A percentile compares a stretch with the other conserved stretches of the same genome.
phyloP scores from a whole-genome alignment of 2,113 vertebrate species.

The Plotosus lineatus region DNA sequence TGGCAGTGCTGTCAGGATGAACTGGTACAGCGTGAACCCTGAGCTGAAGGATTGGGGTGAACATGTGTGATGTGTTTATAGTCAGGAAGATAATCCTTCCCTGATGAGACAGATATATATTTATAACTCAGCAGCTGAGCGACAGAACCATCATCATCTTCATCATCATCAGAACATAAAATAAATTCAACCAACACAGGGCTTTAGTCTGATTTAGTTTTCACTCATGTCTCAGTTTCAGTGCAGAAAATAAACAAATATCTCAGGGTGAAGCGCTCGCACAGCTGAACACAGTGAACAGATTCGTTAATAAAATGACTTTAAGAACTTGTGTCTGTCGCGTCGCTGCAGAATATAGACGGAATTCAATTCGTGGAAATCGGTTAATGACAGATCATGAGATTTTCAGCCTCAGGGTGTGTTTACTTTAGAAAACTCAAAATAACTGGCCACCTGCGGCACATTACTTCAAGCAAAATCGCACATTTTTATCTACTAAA shows the following conservation, averaged over 20 bases:
- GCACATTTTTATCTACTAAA: no score
- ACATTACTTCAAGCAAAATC: background rate
- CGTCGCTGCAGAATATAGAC: background rate
- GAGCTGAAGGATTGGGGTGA: background rate
- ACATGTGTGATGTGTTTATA: background rate
- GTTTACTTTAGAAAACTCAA: background rate
- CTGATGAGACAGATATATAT: background rate
- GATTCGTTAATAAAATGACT: no score
- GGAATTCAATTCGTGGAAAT: background rate
- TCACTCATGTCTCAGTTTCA: background rate
- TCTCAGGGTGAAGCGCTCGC: background rate
- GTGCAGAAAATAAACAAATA: background rate
- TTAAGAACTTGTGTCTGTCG: background rate
- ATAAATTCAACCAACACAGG: background rate
- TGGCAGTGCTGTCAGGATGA: background rate
- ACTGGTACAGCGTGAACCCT: background rate
- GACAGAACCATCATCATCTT: background rate
- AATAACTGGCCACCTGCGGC: no score
- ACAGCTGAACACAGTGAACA: no score
- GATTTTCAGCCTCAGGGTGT: background rate
- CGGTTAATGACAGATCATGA: background rate
- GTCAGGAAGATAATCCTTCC: background rate
- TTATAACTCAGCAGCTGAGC: background rate
- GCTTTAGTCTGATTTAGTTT: slow-evolving; percentile 9
- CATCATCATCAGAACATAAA: background rate